phyloP scores from a whole-genome alignment of 2,113 vertebrate genomes.

The Triplophysa dalaica region DNA sequence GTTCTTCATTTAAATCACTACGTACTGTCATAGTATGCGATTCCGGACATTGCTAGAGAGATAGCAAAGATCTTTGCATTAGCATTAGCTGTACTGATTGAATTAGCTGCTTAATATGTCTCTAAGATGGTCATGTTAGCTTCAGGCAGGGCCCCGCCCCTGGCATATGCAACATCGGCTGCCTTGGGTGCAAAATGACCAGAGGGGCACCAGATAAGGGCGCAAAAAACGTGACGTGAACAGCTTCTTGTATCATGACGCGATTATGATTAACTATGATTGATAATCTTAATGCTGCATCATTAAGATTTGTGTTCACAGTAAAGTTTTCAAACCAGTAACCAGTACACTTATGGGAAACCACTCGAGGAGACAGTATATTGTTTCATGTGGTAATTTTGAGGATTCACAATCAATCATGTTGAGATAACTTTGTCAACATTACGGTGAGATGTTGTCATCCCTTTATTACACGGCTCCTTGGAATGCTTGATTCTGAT shows the following conservation, averaged over 20 bases:
- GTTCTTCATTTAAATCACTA: too few relatives aligned
- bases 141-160: neutral
- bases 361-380: too few relatives aligned
- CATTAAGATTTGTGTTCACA: too few relatives aligned
- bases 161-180: too few relatives aligned
- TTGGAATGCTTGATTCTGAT: too few relatives aligned
- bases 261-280: too few relatives aligned
- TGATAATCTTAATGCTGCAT: too few relatives aligned
- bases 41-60: neutral
- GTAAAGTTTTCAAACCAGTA: too few relatives aligned
- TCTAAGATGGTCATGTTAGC: constrained; percentile 38
- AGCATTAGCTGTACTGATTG: constrained; percentile 35
- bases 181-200: too few relatives aligned
- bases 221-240: too few relatives aligned
- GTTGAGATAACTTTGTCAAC: neutral
- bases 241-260: neutral
- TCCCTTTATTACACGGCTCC: neutral
- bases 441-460: neutral
- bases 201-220: too few relatives aligned
- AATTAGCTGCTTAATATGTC: constrained; percentile 45
- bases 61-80: constrained; percentile 1
- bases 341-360: neutral
- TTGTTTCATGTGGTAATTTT: neutral
- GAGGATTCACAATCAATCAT: neutral
- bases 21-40: too few relatives aligned